phyloP scores from a whole-genome alignment of 1,140 invertebrate genomes.

The Zaprionus tsacasi region DNA sequence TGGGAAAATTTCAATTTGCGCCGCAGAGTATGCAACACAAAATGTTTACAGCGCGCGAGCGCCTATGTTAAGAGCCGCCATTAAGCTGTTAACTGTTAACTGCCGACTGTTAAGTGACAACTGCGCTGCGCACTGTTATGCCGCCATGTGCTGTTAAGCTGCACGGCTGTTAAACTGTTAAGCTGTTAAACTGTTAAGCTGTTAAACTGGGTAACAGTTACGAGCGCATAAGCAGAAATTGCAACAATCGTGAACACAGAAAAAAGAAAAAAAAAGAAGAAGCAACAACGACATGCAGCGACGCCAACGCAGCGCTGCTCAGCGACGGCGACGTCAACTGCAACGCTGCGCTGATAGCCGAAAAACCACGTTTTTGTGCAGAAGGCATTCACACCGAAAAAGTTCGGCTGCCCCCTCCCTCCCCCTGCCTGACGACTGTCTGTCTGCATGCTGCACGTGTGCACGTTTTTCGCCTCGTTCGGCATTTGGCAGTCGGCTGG shows the following conservation, averaged over 20 bases:
- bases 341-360: slow-evolving; percentile 38
- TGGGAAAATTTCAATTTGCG: slow-evolving; percentile 19
- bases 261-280: slow-evolving; percentile 18
- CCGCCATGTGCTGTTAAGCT: neutral
- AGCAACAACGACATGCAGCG: slow-evolving; percentile 15
- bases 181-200: slow-evolving; percentile 22
- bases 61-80: slow-evolving; percentile 32
- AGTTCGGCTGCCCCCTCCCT: slow-evolving; percentile 41
- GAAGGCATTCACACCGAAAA: slow-evolving; percentile 79
- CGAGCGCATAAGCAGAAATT: slow-evolving; percentile 27
- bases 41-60: slow-evolving; percentile 13
- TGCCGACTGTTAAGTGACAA: slow-evolving; percentile 29
- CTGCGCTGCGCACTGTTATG: neutral
- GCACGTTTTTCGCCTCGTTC: slow-evolving; percentile 57
- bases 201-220: slow-evolving; percentile 36
- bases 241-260: slow-evolving; percentile 29
- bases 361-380: slow-evolving; percentile 81
- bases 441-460: slow-evolving; percentile 67
- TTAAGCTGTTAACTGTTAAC: slow-evolving; percentile 50
- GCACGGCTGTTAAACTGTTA: slow-evolving; percentile 6
- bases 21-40: slow-evolving; percentile 57
- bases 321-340: slow-evolving; percentile 16
- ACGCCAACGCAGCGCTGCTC: neutral
- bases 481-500: slow-evolving; percentile 35
- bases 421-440: slow-evolving; percentile 33